phyloP scores from a whole-genome alignment of 2,797 vertebrate species.

The Coluber constrictor region DNA sequence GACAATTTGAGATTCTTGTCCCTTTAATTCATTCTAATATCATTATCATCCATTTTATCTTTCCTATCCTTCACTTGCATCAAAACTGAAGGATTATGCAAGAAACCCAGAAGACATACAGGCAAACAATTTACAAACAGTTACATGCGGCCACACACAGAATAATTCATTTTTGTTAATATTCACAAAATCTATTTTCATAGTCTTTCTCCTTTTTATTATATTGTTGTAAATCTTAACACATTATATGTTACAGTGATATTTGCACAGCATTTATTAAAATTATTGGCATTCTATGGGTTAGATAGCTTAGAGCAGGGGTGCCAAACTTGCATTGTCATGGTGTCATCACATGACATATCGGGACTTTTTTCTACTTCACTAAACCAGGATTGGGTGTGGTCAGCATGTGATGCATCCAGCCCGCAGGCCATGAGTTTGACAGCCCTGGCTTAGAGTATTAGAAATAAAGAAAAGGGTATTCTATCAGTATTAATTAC shows the following conservation, averaged over 20 bases:
- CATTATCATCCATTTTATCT: background rate
- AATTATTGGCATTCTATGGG: background rate
- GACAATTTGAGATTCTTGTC: slow-evolving; percentile 12
- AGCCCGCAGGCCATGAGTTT: accelerated
- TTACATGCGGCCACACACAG: background rate
- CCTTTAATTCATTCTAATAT: slow-evolving; percentile 20
- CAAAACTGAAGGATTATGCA: background rate
- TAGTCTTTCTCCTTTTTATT: background rate
- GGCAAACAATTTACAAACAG: background rate
- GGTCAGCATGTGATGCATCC: accelerated
- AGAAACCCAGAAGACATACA: background rate
- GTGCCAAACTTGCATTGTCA: too few relatives aligned
- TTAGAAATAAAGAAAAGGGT: background rate
- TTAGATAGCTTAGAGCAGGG: background rate
- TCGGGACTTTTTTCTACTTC: too few relatives aligned
- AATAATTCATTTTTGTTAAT: background rate
- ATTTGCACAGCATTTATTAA: background rate
- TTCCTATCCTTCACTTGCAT: background rate
- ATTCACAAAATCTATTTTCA: background rate
- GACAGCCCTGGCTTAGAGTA: background rate
- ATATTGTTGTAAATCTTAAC: background rate
- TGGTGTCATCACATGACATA: too few relatives aligned
- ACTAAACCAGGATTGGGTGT: too few relatives aligned
- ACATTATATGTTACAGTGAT: background rate
- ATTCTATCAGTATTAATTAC: background rate